A percentile compares a stretch with the other conserved stretches of the same genome.
phyloP scores from a whole-genome alignment of 2,113 vertebrate genomes.

The Oxyruncus cristatus region DNA sequence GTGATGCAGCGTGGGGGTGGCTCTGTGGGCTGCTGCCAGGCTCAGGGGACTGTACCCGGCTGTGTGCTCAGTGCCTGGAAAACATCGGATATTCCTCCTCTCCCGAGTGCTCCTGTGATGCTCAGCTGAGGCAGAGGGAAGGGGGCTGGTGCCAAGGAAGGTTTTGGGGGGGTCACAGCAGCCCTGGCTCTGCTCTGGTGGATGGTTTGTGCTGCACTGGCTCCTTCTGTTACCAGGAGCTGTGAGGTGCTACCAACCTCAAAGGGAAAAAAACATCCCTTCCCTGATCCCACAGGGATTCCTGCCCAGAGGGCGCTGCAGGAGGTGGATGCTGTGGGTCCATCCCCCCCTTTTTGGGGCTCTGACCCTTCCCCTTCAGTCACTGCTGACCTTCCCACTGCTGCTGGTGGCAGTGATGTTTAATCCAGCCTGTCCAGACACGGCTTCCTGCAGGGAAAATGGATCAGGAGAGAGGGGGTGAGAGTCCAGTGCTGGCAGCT shows the following conservation, averaged over 20 bases:
- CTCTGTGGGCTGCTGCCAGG: not conserved
- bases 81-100: accelerated
- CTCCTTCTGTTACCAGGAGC: not conserved
- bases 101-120: accelerated
- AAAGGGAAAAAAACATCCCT: not conserved
- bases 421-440: not conserved
- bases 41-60: accelerated
- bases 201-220: accelerated
- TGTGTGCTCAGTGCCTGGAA: accelerated
- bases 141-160: too few species aligned
- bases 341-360: not conserved
- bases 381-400: not conserved
- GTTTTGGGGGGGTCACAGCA: not conserved
- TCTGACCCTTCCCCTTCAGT: accelerated
- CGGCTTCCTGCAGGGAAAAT: not conserved
- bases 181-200: not conserved
- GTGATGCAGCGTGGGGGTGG: not conserved
- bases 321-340: not conserved
- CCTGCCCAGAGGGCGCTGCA: not conserved
- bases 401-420: not conserved
- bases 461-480: not conserved
- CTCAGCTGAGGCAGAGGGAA: not conserved
- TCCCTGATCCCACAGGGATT: accelerated
- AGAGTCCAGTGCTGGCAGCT: not conserved
- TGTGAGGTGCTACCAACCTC: accelerated